Base-by-base conservation (phyloP, 1,140 invertebrate genomes). In the Drosophila lacteicornis region DNA sequence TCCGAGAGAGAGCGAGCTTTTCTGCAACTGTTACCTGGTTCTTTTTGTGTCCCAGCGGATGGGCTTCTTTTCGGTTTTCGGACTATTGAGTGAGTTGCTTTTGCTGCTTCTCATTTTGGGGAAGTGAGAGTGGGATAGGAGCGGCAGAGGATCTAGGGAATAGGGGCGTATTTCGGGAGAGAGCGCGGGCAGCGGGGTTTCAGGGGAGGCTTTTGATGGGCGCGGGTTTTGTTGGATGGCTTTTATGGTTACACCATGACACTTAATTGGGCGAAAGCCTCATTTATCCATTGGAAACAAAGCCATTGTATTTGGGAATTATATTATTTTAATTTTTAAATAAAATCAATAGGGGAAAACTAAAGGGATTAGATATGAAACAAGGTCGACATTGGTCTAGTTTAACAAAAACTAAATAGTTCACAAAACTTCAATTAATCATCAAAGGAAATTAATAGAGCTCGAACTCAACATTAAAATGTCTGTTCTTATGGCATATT, bases 21-120 rank as follows among this genome's bases (percentile, higher is more conserved):
- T 19, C 47, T 30, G 66, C 69, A 56, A 82, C 68, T 70, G 80
- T 79, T 84, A 79, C 78, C 85, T 88, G 85, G 71, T 56, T 51
- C 60, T 69, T 60, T 71, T 56, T 33, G 76, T 40, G 49, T 75
- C 75, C 68, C 61, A 61, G 46, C 56, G 62, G 38, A 36, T 56
- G 46, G 59, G 56, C 71, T 63, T 40, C 53, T 43, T 40, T 80
- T 65, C 40, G 40, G 27, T 65, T 83, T 88, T 87, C 84, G 80
- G 84, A 83, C 61, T 88, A 88, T 88, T 88, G 84, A 88, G 84
- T 88, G 84, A 83, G 76, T 65, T 81, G 19, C 4, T 53, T 76
- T 71, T 45, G 46, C 47, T 40, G n/a, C 27, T 40, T 27, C 49
- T 75, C 61, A 36, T 45, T 70, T 36, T 4, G 36, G 50, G 19